Conservation (phyloP, 2,888 invertebrate species). For the Nezara viridula region DNA sequence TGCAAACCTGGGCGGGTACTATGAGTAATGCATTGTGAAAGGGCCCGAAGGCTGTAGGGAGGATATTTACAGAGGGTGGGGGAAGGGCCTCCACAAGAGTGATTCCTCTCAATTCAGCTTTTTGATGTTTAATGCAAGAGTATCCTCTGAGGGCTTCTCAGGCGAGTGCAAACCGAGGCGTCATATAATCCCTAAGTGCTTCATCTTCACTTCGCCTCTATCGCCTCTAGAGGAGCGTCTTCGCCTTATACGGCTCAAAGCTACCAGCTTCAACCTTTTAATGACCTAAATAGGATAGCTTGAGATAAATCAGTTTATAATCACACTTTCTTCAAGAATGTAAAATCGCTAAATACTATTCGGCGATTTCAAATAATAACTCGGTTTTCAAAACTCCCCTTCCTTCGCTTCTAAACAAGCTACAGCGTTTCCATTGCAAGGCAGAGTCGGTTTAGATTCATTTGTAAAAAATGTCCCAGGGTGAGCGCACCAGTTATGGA, state of each 20-base stretch:
- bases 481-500: too few relatives aligned
- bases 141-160: slow-evolving; percentile 11
- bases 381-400: too few relatives aligned
- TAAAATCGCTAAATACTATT: too few relatives aligned
- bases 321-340: not conserved
- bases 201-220: not conserved
- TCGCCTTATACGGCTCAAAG: not conserved
- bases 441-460: too few relatives aligned
- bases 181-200: slow-evolving; percentile 45
- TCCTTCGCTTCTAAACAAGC: too few relatives aligned
- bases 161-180: slow-evolving; percentile 21
- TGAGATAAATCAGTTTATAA: not conserved
- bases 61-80: not conserved
- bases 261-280: not conserved
- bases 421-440: too few relatives aligned
- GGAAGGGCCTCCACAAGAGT: not conserved
- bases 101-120: slow-evolving; percentile 39
- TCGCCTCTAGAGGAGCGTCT: not conserved
- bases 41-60: not conserved
- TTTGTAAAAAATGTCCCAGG: too few relatives aligned
- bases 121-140: slow-evolving; percentile 49
- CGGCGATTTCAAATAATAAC: too few relatives aligned
- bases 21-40: not conserved
- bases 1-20: not conserved
- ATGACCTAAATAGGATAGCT: not conserved